Evolutionary conservation across 2,888 invertebrate species (phyloP), one percentile per base, ranked within the genome.

Genomic region (Rugalucina vietnamica): DNA sequence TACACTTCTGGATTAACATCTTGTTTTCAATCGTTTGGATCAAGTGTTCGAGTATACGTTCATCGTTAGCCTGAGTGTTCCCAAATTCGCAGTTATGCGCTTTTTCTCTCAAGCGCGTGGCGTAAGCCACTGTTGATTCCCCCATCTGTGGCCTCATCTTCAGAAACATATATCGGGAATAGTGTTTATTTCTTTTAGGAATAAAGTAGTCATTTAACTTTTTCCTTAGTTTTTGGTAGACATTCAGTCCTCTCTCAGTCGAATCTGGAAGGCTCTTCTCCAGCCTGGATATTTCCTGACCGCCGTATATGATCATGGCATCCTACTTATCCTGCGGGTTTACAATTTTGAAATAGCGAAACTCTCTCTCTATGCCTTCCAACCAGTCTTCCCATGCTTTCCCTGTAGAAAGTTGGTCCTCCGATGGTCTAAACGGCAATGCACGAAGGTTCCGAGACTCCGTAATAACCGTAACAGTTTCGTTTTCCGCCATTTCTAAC

Each of bases 71-170:
- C 14, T n/a, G n/a, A 27, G 8, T 37, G 18, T 29, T 21, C 4
- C 54, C 72, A 27, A 72, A 72, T 3, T 36, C 72, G 24, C 72
- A 39, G 3, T 39, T n/a, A 24, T 36, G 27, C 37, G 72, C 72
- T 39, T 39, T 37, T 72, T 27, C 72, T 37, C 72, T 10, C 39
- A 72, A 39, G 12, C 72, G 36, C 24, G 72, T 27, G 4, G 72
- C 72, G 24, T 72, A 72, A 37, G 72, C 72, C 34, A 72, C 72
- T 8, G 72, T 72, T 3, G 39, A 18, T 72, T 72, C 72, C 3
- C 27, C 72, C 24, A 34, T 34, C 24, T 24, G 2, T 36, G 36
- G 72, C 18, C 39, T 8, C 72, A 18, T 72, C 37, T 39, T 72
- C 12, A 72, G 8, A 12, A 29, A 32, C n/a, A 32, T n/a, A n/a